Conservation (phyloP, 1,140 invertebrate species). For the Bradysia coprophila region DNA sequence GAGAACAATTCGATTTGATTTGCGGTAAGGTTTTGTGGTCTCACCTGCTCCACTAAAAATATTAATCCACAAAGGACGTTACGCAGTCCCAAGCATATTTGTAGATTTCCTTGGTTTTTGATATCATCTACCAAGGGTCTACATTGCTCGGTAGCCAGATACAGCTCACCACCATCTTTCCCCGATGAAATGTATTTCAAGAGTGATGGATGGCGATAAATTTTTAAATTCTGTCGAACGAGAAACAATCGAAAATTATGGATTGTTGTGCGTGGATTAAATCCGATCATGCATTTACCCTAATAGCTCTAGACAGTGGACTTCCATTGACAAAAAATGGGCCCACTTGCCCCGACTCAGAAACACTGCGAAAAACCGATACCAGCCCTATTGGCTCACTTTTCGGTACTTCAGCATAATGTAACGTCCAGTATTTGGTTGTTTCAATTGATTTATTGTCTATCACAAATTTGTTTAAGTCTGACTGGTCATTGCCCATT, state of each 20-base stretch:
- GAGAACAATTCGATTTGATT: background rate
- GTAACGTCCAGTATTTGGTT: constrained; percentile 58
- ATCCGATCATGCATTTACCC: constrained; percentile 28
- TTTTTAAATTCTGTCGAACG: constrained; percentile 51
- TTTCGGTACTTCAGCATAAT: constrained; percentile 40
- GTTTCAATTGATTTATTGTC: constrained; percentile 53
- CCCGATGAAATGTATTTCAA: constrained; percentile 60
- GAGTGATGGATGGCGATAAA: constrained; percentile 65
- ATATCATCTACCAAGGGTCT: constrained; percentile 46
- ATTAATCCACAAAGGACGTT: constrained; percentile 54
- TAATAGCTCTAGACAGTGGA: constrained; percentile 50
- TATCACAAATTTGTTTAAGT: constrained; percentile 46
- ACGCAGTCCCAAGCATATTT: constrained; percentile 60
- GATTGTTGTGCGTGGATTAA: background rate
- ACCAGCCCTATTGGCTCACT: constrained; percentile 35
- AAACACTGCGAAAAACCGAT: constrained; percentile 51
- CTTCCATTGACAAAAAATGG: constrained; percentile 40
- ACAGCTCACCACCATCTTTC: constrained; percentile 48
- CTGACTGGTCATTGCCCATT: constrained; percentile 1
- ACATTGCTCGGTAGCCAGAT: constrained; percentile 58
- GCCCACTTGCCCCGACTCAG: constrained; percentile 34
- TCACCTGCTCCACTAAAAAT: constrained; percentile 57
- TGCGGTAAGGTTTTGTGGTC: too few relatives aligned
- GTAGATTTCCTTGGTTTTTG: constrained; percentile 39
- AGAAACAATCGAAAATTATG: constrained; percentile 2